A percentile compares a stretch with the other conserved stretches of the same genome.
phyloP scores from a whole-genome alignment of 1,140 invertebrate species.

The Marisa cornuarietis region DNA sequence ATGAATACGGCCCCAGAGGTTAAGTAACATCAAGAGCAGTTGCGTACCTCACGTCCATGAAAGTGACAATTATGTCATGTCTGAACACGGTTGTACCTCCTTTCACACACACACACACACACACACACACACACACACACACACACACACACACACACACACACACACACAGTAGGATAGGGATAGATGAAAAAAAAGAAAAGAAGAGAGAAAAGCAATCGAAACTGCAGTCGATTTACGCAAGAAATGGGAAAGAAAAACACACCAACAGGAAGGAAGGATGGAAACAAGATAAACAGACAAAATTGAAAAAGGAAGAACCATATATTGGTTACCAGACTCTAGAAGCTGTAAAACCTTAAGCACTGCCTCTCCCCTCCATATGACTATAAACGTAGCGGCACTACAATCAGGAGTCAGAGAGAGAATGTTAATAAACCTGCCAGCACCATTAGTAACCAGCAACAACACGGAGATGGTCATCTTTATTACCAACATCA shows the following conservation, averaged over 20 bases:
- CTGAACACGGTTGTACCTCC: too few species aligned
- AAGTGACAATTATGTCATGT: too few species aligned
- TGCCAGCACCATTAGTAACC: background rate
- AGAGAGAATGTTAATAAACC: background rate
- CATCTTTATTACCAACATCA: too few species aligned
- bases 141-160: background rate
- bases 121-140: background rate
- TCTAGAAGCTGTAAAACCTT: too few species aligned
- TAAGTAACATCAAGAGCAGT: too few species aligned
- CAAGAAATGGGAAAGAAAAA: too few species aligned
- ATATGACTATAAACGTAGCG: too few species aligned
- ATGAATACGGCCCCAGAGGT: too few species aligned
- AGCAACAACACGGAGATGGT: background rate
- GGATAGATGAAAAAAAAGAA: background rate
- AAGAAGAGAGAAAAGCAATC: background rate
- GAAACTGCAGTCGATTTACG: background rate
- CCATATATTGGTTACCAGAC: too few species aligned
- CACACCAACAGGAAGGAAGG: background rate
- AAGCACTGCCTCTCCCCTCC: too few species aligned
- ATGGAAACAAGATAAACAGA: background rate
- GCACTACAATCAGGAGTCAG: background rate
- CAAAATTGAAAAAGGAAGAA: background rate
- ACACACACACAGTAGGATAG: background rate
- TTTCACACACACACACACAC: background rate
- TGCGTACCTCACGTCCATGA: too few species aligned